A percentile compares a stretch with the other conserved stretches of the same genome.
Conservation (phyloP, 2,797 vertebrate genomes). For the Falco rusticolus region DNA sequence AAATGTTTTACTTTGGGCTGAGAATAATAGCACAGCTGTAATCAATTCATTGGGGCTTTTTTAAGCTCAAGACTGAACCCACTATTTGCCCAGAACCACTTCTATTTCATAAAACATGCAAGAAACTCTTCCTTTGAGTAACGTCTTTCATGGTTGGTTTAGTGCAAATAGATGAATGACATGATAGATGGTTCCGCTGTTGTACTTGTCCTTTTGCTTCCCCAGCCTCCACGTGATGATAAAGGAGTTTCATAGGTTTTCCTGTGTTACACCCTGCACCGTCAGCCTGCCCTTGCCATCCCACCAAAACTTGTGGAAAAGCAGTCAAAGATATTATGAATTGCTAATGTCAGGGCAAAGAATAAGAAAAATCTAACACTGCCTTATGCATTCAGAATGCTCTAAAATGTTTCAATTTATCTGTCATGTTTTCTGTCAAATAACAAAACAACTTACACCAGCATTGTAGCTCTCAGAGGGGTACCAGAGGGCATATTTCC, state of each 20-base stretch:
- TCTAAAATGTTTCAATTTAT: not conserved
- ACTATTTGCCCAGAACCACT: not conserved
- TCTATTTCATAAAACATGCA: accelerated
- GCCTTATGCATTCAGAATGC: not conserved
- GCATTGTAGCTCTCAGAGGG: not conserved
- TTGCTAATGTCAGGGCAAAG: not conserved
- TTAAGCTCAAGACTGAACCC: not conserved
- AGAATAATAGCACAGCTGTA: not conserved
- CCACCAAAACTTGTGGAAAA: not conserved
- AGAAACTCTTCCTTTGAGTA: not conserved
- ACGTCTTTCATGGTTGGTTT: not conserved
- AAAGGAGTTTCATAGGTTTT: not conserved
- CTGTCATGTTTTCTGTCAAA: not conserved
- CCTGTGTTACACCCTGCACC: not conserved
- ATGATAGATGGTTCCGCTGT: not conserved
- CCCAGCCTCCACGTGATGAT: not conserved
- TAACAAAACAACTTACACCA: not conserved
- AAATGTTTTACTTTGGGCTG: not conserved
- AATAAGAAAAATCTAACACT: not conserved
- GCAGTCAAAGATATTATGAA: not conserved
- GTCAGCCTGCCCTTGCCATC: not conserved
- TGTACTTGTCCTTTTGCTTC: conserved; percentile 11
- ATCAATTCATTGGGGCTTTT: not conserved
- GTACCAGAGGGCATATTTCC: not conserved
- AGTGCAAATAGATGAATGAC: not conserved